Evolutionary conservation across 2,888 invertebrate genomes (phyloP).

Genomic region (Leptothorax acervorum): DNA sequence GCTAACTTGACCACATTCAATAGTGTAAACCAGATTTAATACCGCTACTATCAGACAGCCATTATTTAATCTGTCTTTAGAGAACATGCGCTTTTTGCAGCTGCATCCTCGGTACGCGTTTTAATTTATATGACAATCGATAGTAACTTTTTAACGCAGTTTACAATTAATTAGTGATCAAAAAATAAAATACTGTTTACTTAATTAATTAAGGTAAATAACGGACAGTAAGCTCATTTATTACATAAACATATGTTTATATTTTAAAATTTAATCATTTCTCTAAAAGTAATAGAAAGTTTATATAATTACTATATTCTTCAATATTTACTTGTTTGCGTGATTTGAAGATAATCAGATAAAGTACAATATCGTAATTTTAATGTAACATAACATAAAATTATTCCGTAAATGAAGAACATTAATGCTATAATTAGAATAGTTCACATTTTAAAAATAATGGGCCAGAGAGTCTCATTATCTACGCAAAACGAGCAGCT

Average conservation of each 20-base stretch:
- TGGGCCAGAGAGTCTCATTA: not conserved
- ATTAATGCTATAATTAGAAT: not conserved
- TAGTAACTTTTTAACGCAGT: not conserved
- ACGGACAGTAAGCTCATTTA: not conserved
- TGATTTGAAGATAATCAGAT: not conserved
- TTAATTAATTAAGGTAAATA: conserved; percentile 21
- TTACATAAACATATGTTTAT: not conserved
- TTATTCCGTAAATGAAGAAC: not conserved
- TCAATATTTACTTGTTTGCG: not conserved
- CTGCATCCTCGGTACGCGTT: not conserved
- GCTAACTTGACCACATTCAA: conserved; percentile 8
- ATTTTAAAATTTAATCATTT: conserved; percentile 9
- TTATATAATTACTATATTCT: not conserved
- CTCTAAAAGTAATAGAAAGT: not conserved
- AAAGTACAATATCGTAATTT: not conserved
- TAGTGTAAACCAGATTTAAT: conserved; percentile 29
- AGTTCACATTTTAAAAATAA: not conserved
- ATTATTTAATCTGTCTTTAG: conserved; percentile 23
- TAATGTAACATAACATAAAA: not conserved
- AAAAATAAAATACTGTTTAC: not conserved
- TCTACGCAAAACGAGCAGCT: not conserved
- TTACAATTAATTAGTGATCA: conserved; percentile 1
- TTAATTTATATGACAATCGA: conserved; percentile 11
- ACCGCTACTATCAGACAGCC: not conserved
- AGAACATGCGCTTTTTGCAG: not conserved